Evolutionary conservation across 2,888 invertebrate species (phyloP).

Genomic region (Hypselothyrea guttata): DNA sequence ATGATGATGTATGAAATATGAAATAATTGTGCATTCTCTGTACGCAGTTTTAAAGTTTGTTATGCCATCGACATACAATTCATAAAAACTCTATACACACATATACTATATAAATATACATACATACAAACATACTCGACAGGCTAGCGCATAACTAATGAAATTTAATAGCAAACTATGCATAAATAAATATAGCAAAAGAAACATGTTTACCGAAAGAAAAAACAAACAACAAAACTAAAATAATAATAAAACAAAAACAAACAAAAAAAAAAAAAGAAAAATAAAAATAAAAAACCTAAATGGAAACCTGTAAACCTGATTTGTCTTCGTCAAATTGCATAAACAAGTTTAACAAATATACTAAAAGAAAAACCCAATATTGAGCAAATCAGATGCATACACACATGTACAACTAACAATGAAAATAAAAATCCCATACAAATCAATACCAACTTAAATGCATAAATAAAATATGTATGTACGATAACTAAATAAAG

Average conservation of each 20-base stretch:
- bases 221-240: slow-evolving; percentile 4
- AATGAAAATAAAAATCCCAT: slow-evolving; percentile 23
- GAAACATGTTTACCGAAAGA: slow-evolving; percentile 47
- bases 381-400: slow-evolving; percentile 42
- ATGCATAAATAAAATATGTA: slow-evolving; percentile 34
- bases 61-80: slow-evolving; percentile 48
- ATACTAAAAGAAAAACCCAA: slow-evolving; percentile 18
- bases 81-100: slow-evolving; percentile 37
- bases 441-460: slow-evolving; percentile 61
- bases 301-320: slow-evolving; percentile 54
- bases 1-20: slow-evolving; percentile 23
- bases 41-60: slow-evolving; percentile 56
- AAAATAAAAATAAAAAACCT: slow-evolving; percentile 11
- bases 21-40: slow-evolving; percentile 48
- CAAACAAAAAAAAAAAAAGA: slow-evolving; percentile 2
- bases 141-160: slow-evolving; percentile 67
- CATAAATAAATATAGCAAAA: slow-evolving; percentile 49
- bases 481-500: slow-evolving; percentile 57
- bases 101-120: slow-evolving; percentile 20
- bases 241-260: slow-evolving; percentile 16
- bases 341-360: slow-evolving; percentile 52
- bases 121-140: slow-evolving; percentile 38
- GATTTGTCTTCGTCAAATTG: slow-evolving; percentile 58
- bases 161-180: slow-evolving; percentile 64
- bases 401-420: slow-evolving; percentile 32